Evolutionary conservation across 2,888 invertebrate species (phyloP), one percentile per base, ranked within the genome.

Genomic region (Apamea crenata): DNA sequence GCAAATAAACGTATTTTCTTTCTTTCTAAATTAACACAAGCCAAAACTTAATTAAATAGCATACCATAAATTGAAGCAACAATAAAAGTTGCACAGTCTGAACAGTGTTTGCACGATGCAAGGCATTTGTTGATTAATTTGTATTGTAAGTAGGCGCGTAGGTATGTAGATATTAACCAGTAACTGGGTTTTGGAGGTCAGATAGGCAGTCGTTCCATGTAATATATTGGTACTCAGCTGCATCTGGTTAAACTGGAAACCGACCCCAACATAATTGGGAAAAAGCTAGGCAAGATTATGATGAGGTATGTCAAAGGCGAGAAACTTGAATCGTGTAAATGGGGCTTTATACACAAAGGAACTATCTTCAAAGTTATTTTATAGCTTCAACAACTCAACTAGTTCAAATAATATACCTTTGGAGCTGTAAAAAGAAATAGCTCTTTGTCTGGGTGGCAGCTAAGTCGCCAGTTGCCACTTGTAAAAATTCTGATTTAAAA

Each of bases 401-500:
- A 29, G 56, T 77, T 61, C 59, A 70, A 70, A 78, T 47, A 68
- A 69, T 25, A 74, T 16, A 69, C 61, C 56, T 75, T 56, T 29
- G 44, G 7, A 14, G 21, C 36, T 29, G 29, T 77, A 63, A 74
- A 78, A 78, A 74, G 50, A 69, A 75, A 56, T 63, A 76, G 18
- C 61, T 71, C 67, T 77, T 36, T 73, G 77, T 79, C 71, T 73
- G 61, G 32, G 0, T n/a, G 10, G 32, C 29, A 63, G 65, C 69
- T 61, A 69, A 81, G 73, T 74, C 32, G 47, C 44, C 29, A 81
- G 36, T 44, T 53, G 53, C 59, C 18, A 67, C n/a, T 73, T 29
- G 25, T 77, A 59, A 74, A 85, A 88, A 78, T 29, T 56, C 63
- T 53, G 67, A 74, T 87, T 87, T 61, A 73, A 80, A 87, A 83